Conservation (phyloP, 2,113 vertebrate genomes). For the Burhinus bistriatus region DNA sequence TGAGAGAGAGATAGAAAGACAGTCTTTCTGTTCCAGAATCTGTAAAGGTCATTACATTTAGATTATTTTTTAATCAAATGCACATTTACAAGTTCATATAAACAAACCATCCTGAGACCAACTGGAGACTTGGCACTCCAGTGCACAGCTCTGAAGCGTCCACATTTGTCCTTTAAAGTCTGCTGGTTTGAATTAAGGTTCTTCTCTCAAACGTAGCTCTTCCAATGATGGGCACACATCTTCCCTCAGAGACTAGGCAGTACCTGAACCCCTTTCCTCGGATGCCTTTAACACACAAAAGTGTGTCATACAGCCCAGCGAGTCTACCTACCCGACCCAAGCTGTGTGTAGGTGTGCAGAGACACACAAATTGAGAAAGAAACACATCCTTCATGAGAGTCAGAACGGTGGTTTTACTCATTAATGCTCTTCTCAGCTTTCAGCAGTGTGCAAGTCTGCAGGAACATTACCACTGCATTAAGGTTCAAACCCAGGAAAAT, state of each 20-base stretch:
- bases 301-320: not conserved
- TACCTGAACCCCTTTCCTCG: not conserved
- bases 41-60: not conserved
- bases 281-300: not conserved
- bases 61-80: conserved; percentile 34
- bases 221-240: not conserved
- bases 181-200: not conserved
- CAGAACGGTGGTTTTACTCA: not conserved
- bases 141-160: not conserved
- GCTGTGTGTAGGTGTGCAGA: not conserved
- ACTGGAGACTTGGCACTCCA: not conserved
- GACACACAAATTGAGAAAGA: not conserved
- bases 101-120: not conserved
- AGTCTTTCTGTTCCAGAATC: not conserved
- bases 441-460: not conserved
- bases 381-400: not conserved
- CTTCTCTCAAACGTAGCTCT: not conserved
- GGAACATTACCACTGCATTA: not conserved
- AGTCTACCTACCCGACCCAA: not conserved
- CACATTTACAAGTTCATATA: not conserved
- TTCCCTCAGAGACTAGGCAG: not conserved
- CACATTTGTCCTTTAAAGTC: not conserved
- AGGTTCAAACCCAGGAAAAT: not conserved
- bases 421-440: not conserved
- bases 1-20: not conserved